These are phyloP conservation scores for Cybosia mesomella DNA, from an alignment of 2,888 invertebrate genomes.

Conservation along the genomic window DNA sequence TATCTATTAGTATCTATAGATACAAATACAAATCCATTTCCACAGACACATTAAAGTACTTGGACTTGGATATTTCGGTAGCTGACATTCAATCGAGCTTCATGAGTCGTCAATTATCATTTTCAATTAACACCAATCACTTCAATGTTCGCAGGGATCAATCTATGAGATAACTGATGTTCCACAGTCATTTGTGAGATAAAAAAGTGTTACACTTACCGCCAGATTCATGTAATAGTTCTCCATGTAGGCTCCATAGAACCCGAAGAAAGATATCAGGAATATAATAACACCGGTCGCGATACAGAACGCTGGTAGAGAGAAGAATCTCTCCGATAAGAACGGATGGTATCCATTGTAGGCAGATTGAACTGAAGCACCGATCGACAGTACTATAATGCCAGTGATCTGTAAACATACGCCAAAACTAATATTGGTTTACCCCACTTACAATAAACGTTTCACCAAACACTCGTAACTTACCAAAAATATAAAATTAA, in stretches of 20 bases:
- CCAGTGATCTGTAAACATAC: conserved; percentile 90
- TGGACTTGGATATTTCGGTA: conserved; percentile 8
- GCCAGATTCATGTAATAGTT: conserved; percentile 93
- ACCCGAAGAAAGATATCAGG: conserved; percentile 94
- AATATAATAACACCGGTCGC: conserved; percentile 91
- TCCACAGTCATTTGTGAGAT: conserved; percentile 36
- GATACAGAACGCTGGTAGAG: conserved; percentile 91
- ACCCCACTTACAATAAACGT: background rate
- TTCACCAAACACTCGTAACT: conserved; percentile 53
- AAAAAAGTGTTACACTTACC: conserved; percentile 80
- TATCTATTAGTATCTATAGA: no score
- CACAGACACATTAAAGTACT: background rate
- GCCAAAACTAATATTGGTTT: conserved; percentile 23
- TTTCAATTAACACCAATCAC: conserved; percentile 36
- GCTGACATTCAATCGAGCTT: conserved; percentile 8
- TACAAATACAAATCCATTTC: no score
- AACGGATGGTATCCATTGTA: conserved; percentile 90
- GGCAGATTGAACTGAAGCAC: conserved; percentile 89
- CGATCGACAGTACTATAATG: conserved; percentile 91
- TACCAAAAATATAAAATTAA: conserved; percentile 81
- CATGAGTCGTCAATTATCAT: conserved; percentile 31
- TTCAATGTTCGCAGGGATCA: conserved; percentile 27
- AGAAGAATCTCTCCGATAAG: conserved; percentile 89
- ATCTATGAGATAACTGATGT: conserved; percentile 34
- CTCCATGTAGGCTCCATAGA: conserved; percentile 95